Base-by-base conservation (phyloP, 92 coral and sea anemone genomes). In the Galaxea fascicularis region DNA sequence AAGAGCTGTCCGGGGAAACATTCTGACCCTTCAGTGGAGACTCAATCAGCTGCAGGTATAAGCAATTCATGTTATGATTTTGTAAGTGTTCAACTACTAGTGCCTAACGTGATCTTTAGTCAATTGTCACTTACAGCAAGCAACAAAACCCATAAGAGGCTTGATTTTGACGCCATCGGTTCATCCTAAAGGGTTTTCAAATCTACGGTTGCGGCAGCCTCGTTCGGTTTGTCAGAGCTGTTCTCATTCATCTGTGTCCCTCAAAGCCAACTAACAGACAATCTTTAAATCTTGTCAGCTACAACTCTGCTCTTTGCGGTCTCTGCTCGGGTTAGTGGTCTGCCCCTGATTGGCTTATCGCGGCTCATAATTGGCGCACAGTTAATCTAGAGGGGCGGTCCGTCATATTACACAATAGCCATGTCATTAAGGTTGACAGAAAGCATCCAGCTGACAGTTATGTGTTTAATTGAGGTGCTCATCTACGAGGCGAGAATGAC, bases 221-320 rank as follows among this genome's bases (percentile, higher is more conserved):
- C 57, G 46, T 25, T 82, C 71, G 71, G 44, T 71, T 56, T 44
- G 44, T 16, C 76, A 69, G 58, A 65, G 73, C 41, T 41, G 82
- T 56, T n/a, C 54, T 46, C 65, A 67, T 89, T 93, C 96, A 93
- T 93, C 89, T 85, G 94, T 71, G 94, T 71, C 85, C 86, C 71
- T 85, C 94, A 84, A 90, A 91, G 84, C 89, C 80, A 84, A 74
- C 89, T 74, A 89, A 92, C 90, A 91, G 92, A 91, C 92, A 85
- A 82, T 76, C 90, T 79, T 88, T 87, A 83, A 86, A 79, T 77
- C 88, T 88, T 80, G 94, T 88, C 91, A 91, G 84, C 86, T 67
- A 41, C 88, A 85, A 66, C 89, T 78, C 60, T 72, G 77, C 84
- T 75, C 88, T 79, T 91, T 87, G 86, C 82, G 89, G 88, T 81